Conservation (phyloP, 2,888 invertebrate genomes). For the Agrotis segetum region DNA sequence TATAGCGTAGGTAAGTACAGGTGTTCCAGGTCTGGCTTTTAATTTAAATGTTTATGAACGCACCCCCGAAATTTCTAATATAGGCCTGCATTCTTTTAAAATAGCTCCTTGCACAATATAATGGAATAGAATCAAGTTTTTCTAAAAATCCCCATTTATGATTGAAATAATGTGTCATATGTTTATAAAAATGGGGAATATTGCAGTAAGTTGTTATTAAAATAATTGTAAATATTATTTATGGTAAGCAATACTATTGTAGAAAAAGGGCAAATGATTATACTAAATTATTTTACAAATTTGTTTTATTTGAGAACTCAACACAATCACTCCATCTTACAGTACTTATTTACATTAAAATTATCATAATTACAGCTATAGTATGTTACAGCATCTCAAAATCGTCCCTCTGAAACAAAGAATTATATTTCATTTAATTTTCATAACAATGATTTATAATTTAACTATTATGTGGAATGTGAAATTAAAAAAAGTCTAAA, state of each 20-base stretch:
- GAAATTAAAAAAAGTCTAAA: no score
- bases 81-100: no score
- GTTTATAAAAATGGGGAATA: not conserved
- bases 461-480: no score
- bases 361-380: conserved; percentile 18
- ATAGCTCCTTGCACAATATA: no score
- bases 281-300: not conserved
- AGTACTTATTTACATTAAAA: conserved; percentile 43
- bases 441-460: no score
- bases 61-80: no score
- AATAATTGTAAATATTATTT: conserved; percentile 33
- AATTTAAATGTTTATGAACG: no score
- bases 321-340: conserved; percentile 20
- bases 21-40: no score
- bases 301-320: not conserved
- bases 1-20: no score
- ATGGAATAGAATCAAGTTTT: no score
- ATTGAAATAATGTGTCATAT: no score
- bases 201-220: not conserved
- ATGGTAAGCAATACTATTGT: conserved; percentile 14
- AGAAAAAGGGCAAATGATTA: conserved; percentile 35
- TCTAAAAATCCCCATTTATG: no score
- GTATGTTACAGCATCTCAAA: conserved; percentile 85
- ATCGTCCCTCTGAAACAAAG: conserved; percentile 90
- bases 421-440: conserved; percentile 37